These are phyloP conservation scores for Drosophila melanica DNA, from an alignment of 1,140 invertebrate species.

Conservation along the genomic window DNA sequence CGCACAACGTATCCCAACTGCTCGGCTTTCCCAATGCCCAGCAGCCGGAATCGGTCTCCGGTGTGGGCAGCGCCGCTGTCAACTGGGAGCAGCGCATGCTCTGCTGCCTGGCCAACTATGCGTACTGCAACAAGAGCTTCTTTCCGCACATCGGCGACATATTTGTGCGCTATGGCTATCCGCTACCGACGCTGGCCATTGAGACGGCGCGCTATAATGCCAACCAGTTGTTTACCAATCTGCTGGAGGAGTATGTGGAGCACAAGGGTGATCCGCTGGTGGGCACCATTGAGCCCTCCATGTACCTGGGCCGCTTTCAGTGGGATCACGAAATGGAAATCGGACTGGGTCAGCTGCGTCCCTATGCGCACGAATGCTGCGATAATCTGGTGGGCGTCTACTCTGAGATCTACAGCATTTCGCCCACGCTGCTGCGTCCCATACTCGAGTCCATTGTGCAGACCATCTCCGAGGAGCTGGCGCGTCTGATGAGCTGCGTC, in stretches of 20 bases:
- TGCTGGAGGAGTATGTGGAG: conserved; percentile 94
- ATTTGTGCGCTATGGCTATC: conserved; percentile 88
- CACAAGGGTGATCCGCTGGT: conserved; percentile 96
- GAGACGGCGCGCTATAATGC: conserved; percentile 86
- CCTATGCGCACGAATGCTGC: conserved; percentile 96
- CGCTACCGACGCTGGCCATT: conserved; percentile 87
- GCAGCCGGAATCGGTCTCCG: conserved; percentile 73
- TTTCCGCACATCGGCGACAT: conserved; percentile 89
- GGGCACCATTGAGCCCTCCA: conserved; percentile 96
- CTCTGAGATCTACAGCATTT: conserved; percentile 92
- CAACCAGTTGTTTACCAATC: conserved; percentile 88
- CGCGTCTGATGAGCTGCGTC: conserved; percentile 92
- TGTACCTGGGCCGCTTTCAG: conserved; percentile 95
- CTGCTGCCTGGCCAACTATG: conserved; percentile 95
- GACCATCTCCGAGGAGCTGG: conserved; percentile 95
- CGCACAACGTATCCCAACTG: conserved; percentile 87
- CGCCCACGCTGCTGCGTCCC: conserved; percentile 89
- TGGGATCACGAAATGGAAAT: conserved; percentile 91
- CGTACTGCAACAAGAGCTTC: conserved; percentile 90
- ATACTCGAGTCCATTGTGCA: conserved; percentile 94
- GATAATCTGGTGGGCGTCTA: conserved; percentile 96
- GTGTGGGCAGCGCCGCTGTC: conserved; percentile 78
- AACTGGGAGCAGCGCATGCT: conserved; percentile 92
- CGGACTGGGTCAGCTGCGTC: conserved; percentile 89
- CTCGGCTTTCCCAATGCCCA: conserved; percentile 87